phyloP scores from a whole-genome alignment of 2,888 invertebrate species.

The Gastracanthus pulcherrimus region DNA sequence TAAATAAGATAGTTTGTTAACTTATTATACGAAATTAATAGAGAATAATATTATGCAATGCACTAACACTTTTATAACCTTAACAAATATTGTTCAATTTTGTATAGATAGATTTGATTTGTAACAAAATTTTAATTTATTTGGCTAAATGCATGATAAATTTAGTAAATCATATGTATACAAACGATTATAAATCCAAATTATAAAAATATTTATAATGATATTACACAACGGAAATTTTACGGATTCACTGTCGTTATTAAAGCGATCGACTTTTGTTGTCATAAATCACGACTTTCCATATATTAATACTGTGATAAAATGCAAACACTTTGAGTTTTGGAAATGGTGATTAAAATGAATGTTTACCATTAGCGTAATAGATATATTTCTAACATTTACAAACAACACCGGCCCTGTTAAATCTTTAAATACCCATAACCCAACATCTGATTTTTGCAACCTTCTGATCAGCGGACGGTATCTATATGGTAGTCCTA shows the following conservation, averaged over 20 bases:
- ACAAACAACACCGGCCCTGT: neutral
- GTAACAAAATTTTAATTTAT: too few species aligned
- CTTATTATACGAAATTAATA: too few species aligned
- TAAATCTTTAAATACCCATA: neutral
- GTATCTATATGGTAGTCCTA: neutral
- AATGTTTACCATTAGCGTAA: neutral
- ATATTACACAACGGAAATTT: neutral
- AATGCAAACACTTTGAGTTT: neutral
- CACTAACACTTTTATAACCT: constrained; percentile 7
- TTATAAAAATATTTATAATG: neutral
- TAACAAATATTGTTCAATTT: neutral
- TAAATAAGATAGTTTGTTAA: too few species aligned
- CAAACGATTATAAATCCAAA: neutral
- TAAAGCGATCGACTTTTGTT: neutral
- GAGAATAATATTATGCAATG: constrained; percentile 24
- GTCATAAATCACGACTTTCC: neutral
- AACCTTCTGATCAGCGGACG: neutral
- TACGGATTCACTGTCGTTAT: neutral
- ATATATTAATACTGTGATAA: neutral
- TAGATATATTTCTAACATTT: neutral
- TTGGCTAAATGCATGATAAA: neutral
- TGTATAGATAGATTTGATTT: neutral
- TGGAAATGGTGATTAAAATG: neutral
- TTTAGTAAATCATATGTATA: neutral
- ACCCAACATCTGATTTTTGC: neutral